These are phyloP conservation scores for Malurus cyaneus DNA, from an alignment of 2,113 vertebrate genomes.

Conservation along the genomic window DNA sequence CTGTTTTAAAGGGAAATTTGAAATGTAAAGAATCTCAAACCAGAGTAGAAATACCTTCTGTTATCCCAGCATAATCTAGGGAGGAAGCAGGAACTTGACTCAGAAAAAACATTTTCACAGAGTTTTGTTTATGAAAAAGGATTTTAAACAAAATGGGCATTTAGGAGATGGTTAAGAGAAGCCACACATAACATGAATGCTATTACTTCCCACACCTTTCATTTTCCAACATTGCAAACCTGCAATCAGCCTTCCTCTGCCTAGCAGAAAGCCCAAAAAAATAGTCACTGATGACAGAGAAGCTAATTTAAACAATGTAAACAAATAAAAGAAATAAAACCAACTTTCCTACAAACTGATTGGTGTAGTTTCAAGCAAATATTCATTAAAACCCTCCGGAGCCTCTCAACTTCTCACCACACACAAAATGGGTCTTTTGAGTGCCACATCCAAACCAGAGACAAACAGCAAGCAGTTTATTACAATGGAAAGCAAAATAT, in stretches of 20 bases:
- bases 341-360: constrained; percentile 1
- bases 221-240: background rate
- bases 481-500: background rate
- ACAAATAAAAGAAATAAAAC: background rate
- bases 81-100: background rate
- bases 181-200: background rate
- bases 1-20: background rate
- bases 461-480: background rate
- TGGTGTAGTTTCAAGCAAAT: background rate
- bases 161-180: background rate
- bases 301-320: background rate
- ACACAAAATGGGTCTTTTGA: constrained; percentile 5
- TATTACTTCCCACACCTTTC: background rate
- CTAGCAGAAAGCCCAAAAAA: background rate
- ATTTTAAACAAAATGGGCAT: background rate
- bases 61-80: background rate
- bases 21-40: background rate
- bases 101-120: background rate
- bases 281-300: background rate
- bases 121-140: background rate
- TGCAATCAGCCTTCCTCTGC: background rate
- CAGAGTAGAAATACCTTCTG: background rate
- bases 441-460: background rate
- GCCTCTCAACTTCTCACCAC: background rate
- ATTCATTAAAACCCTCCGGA: constrained; percentile 19